These are phyloP conservation scores for Parasteatoda tepidariorum DNA, from an alignment of 1,140 invertebrate genomes.

Conservation along the genomic window DNA sequence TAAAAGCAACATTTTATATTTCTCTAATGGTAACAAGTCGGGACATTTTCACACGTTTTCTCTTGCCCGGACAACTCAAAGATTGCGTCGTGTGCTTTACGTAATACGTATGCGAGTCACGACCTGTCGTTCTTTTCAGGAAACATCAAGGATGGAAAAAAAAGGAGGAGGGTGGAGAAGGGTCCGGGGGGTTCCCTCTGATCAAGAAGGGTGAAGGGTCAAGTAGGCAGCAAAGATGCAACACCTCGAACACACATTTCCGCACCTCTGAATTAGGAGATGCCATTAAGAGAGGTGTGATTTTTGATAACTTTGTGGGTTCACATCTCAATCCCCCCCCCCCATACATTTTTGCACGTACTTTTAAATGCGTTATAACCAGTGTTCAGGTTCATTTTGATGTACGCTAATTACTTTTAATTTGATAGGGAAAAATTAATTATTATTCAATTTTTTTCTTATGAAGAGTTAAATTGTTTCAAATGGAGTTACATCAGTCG, in stretches of 20 bases:
- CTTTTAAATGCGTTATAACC: too few relatives aligned
- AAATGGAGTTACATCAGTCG: too few relatives aligned
- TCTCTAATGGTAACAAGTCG: too few relatives aligned
- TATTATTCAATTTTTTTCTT: too few relatives aligned
- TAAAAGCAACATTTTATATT: too few relatives aligned
- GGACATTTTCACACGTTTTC: too few relatives aligned
- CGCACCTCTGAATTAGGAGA: neutral
- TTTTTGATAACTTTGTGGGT: neutral
- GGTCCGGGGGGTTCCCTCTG: neutral
- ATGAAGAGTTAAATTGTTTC: too few relatives aligned
- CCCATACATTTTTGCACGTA: neutral
- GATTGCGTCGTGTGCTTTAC: too few relatives aligned
- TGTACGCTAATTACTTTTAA: too few relatives aligned
- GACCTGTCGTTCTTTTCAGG: neutral
- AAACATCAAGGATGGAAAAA: neutral
- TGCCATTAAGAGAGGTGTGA: neutral
- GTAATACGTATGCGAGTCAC: conserved; percentile 29
- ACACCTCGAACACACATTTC: conserved; percentile 37
- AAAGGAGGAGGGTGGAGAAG: neutral
- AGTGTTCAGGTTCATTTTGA: too few relatives aligned
- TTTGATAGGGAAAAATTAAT: too few relatives aligned
- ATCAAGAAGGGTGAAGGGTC: conserved; percentile 14
- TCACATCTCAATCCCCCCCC: neutral
- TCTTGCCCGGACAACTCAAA: too few relatives aligned
- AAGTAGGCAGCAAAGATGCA: conserved; percentile 51